Evolutionary conservation across 2,113 vertebrate species (phyloP), one percentile per base, ranked within the genome.

Genomic region (Malurus melanocephalus): DNA sequence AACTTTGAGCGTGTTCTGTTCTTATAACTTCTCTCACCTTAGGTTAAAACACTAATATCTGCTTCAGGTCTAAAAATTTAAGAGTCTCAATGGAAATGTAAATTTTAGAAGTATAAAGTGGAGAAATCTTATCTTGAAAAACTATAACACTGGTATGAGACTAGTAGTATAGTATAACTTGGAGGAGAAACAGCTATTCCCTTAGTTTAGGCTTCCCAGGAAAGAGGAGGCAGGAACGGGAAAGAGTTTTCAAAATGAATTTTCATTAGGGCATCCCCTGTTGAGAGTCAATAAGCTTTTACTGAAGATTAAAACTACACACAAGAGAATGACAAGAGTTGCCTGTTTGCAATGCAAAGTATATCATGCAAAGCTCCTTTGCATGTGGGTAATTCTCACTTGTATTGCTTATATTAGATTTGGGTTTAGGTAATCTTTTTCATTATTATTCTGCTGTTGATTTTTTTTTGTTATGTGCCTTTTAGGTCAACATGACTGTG

Each of bases 401-500:
- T 59, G 11, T 56, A 55, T 67, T 71, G 45, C n/a, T 64, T 56
- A 7, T 9, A 17, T 67, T 74, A 28, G 10, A n/a, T 73, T 62
- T 65, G 21, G 10, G 1, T 14, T 74, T 52, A 40, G 22, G 16
- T 9, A 2, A 16, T 24, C 26, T 26, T 65, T 67, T 30, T 45
- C 0, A 4, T 55, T 42, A 16, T 19, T 75, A 16, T 60, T 91
- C 88, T 16, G 53, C 14, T 83, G 32, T 3, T 79, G 12, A n/a
- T 62, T 56, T 76, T 59, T 59, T 56, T 67, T 56, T 24, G 60
- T 61, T 68, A 4, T 87, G 76, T 90, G n/a, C 80, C 7, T 94
- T 94, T 23, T 93, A 99, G 99, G 99, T 56, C 99, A 99, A 74
- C 99, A 99, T 87, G 99, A 99, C 88, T 99, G 99, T 60, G 99